Evolutionary conservation across 2,888 invertebrate species (phyloP), one percentile per base, ranked within the genome.

Genomic region (Lapara coniferarum): DNA sequence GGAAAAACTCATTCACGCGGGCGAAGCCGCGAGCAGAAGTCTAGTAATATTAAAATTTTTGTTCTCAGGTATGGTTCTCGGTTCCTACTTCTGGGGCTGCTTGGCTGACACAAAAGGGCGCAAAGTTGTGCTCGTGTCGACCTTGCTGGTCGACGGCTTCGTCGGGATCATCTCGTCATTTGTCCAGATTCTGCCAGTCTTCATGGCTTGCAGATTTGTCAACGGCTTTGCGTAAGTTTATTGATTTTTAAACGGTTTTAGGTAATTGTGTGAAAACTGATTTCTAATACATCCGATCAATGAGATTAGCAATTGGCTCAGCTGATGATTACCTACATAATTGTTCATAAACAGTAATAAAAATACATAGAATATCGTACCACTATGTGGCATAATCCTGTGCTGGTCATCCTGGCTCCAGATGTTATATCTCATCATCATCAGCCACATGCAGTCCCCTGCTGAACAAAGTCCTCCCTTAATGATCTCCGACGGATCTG

Each of bases 1-100:
- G n/a, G n/a, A n/a, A n/a, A n/a, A n/a, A n/a, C n/a, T n/a, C n/a
- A n/a, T n/a, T n/a, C n/a, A n/a, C n/a, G n/a, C n/a, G n/a, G n/a
- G n/a, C n/a, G n/a, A n/a, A n/a, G n/a, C n/a, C n/a, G n/a, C n/a
- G n/a, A n/a, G n/a, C n/a, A n/a, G n/a, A n/a, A n/a, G n/a, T n/a
- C n/a, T n/a, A n/a, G n/a, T n/a, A n/a, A 58, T 30, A 44, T 37
- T 66, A 5, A 8, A 8, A 25, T 51, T 51, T 58, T 12, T 58
- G n/a, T 19, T 16, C 6, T 2, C 14, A 96, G 97, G 97, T 74
- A 97, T 97, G 97, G 95, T 97, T 67, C 89, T 97, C 79, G 97
- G 97, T 19, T 97, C 97, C 58, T 97, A 97, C 90, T 96, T 97
- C 89, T 97, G 97, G 97, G 97, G 97, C 66, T 97, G 97, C 85